phyloP scores from a whole-genome alignment of 2,797 vertebrate genomes.

The Ceryle rudis region DNA sequence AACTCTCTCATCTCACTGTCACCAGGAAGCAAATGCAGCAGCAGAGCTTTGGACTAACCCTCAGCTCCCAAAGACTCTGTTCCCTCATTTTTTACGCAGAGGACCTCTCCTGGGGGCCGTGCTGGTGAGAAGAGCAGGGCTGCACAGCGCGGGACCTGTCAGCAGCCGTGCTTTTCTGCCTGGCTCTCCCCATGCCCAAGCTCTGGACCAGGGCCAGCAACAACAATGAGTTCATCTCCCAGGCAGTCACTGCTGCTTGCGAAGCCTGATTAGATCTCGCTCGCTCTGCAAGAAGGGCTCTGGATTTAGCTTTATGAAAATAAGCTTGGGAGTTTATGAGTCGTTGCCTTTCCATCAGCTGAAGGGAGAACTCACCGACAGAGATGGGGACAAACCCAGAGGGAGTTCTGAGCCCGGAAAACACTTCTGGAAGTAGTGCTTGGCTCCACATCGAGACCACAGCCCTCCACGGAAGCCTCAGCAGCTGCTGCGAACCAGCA shows the following conservation, averaged over 20 bases:
- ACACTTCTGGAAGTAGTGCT: conserved; percentile 63
- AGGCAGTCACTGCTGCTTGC: conserved; percentile 53
- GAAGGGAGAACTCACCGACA: not conserved
- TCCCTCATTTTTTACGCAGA: not conserved
- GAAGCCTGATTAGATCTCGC: conserved; percentile 41
- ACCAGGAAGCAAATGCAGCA: not conserved
- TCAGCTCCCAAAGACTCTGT: not conserved
- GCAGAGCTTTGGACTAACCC: not conserved
- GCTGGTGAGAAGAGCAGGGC: not conserved
- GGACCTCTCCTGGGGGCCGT: accelerated
- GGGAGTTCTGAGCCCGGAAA: not conserved
- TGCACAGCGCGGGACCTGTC: not conserved
- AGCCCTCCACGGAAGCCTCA: conserved; percentile 51
- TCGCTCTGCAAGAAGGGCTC: conserved; percentile 42
- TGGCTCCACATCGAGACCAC: conserved; percentile 73
- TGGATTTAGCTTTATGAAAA: conserved; percentile 36
- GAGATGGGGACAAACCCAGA: not conserved
- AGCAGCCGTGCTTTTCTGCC: not conserved
- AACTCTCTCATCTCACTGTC: not conserved
- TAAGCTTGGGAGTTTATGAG: conserved; percentile 44
- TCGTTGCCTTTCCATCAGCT: conserved; percentile 22
- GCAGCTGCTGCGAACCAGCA: not conserved
- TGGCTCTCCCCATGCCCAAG: not conserved
- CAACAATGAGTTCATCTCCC: conserved; percentile 73
- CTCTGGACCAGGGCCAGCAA: conserved; percentile 70